Evolutionary conservation across 2,888 invertebrate species (phyloP).

Genomic region (Pomacea canaliculata): DNA sequence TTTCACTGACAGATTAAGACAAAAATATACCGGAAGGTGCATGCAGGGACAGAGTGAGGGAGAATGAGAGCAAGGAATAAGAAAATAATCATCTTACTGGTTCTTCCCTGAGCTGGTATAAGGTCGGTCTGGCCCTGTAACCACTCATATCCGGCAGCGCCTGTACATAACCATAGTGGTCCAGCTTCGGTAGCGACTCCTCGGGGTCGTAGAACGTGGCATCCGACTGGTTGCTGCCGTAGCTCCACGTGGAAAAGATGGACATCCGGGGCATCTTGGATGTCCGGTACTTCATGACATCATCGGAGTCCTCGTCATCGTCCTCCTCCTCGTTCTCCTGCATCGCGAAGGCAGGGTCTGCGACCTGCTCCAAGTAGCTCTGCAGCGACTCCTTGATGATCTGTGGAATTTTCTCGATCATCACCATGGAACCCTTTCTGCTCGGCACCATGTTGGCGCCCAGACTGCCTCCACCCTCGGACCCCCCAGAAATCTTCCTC

Average conservation of each 20-base stretch:
- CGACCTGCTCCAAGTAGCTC: conserved; percentile 8
- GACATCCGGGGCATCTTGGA: conserved; percentile 25
- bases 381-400: conserved; percentile 22
- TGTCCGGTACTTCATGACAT: background rate
- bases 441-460: conserved; percentile 21
- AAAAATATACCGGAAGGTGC: too few relatives aligned
- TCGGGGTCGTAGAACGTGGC: conserved; percentile 73
- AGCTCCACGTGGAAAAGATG: conserved; percentile 26
- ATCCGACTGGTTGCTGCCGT: conserved; percentile 26
- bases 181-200: conserved; percentile 84
- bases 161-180: conserved; percentile 78
- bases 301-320: background rate
- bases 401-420: conserved; percentile 28
- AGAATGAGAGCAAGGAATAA: too few relatives aligned
- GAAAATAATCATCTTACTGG: conserved; percentile 33
- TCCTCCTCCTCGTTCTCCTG: conserved; percentile 2
- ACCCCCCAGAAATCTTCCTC: conserved; percentile 1
- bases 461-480: conserved; percentile 2
- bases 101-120: conserved; percentile 67
- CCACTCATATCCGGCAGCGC: conserved; percentile 34
- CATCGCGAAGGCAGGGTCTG: background rate
- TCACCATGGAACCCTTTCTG: conserved; percentile 27
- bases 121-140: conserved; percentile 60
- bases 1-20: too few relatives aligned
- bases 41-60: too few relatives aligned